Base-by-base conservation (phyloP, 2,888 invertebrate species). In the Iphiclides podalirius region DNA sequence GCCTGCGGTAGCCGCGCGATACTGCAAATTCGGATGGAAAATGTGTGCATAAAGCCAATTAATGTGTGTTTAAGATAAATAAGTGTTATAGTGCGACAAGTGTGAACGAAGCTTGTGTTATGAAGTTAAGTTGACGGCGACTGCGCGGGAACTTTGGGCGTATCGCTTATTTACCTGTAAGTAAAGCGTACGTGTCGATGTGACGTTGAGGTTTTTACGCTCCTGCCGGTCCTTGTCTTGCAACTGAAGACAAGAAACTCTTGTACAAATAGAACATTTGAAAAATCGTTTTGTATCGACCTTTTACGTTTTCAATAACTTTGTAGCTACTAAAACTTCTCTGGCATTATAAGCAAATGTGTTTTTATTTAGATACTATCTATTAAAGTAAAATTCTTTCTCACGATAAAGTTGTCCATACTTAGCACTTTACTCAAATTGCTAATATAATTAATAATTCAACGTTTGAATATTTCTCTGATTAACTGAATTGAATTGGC, bases 81-180 rank as follows among this genome's bases (percentile, higher is more conserved):
- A 64, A 73, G 84, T 84, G 84, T 68, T 79, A 69, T 72, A 75
- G 75, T 70, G 78, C 75, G 73, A 73, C 67, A 63, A 65, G 67
- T 67, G 84, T 79, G 79, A 61, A 63, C 54, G 67, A 75, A 71
- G 72, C 65, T 70, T 80, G 80, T 87, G 86, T 80, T 82, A 88
- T 88, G 87, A 81, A 77, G 81, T 78, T 79, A 70, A 69, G 81
- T 80, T 86, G 79, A 83, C 79, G 77, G 72, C 72, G 75, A 64
- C 67, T 71, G 66, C 64, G 66, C 71, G 78, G 76, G 73, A 77
- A 79, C 75, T 78, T 66, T 70, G 68, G 77, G 74, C 72, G 77
- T 72, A 70, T 75, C 70, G 67, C 68, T 62, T 81, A 78, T 79
- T 78, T 79, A 78, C 75, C 75, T 75, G 83, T 84, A 82, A 84